Conservation (phyloP, 2,797 vertebrate genomes). For the Cottoperca gobio region DNA sequence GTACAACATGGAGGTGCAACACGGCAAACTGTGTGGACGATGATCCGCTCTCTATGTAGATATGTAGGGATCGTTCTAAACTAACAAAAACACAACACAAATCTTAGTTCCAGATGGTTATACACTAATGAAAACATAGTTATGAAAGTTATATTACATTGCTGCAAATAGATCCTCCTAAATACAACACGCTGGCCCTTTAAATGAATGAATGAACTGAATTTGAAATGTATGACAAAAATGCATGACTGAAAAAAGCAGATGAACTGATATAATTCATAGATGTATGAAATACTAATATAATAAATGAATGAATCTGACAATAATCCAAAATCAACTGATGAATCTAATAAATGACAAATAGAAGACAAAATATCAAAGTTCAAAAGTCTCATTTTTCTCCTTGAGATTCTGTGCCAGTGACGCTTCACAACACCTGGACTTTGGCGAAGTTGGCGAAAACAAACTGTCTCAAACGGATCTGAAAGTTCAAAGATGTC, state of each 20-base stretch:
- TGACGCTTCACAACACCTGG: slow-evolving; percentile 38
- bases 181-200: too few relatives aligned
- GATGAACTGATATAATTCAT: neutral
- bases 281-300: neutral
- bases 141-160: too few relatives aligned
- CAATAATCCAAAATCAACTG: neutral
- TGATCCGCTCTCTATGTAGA: too few relatives aligned
- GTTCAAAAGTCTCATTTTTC: slow-evolving; percentile 9
- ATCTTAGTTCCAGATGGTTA: too few relatives aligned
- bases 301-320: neutral
- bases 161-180: too few relatives aligned
- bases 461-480: slow-evolving; percentile 32
- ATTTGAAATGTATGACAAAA: neutral
- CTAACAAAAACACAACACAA: too few relatives aligned
- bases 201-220: slow-evolving; percentile 6
- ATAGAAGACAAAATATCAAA: slow-evolving; percentile 11
- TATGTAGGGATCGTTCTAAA: too few relatives aligned
- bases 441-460: neutral
- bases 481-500: slow-evolving; percentile 58
- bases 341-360: slow-evolving; percentile 1
- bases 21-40: too few relatives aligned
- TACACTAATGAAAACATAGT: too few relatives aligned
- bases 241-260: neutral
- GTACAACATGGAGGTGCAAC: too few relatives aligned
- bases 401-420: slow-evolving; percentile 9